These are phyloP conservation scores for Ptilonorhynchus violaceus DNA, from an alignment of 2,113 vertebrate genomes.

Conservation along the genomic window DNA sequence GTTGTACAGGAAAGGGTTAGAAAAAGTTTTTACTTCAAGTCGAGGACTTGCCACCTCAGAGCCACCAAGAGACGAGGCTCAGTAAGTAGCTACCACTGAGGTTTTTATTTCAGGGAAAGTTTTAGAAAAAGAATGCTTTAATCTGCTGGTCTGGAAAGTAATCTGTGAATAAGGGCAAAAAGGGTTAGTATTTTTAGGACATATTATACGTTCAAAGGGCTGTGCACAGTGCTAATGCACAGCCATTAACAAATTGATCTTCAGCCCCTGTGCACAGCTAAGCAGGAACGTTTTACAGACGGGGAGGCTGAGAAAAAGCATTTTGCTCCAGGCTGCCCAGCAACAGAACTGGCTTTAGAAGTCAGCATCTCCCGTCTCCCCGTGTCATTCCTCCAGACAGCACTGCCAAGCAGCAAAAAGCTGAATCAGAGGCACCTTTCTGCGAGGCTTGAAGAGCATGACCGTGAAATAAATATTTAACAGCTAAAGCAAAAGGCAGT, in stretches of 20 bases:
- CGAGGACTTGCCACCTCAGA: not conserved
- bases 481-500: constrained; percentile 18
- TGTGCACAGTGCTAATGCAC: not conserved
- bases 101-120: not conserved
- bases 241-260: constrained; percentile 51
- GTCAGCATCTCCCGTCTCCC: not conserved
- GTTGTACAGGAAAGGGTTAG: not conserved
- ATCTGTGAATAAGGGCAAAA: constrained; percentile 1
- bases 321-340: not conserved
- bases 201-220: not conserved
- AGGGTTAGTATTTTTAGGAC: constrained; percentile 34
- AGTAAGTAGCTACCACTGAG: not conserved
- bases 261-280: not conserved
- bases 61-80: not conserved
- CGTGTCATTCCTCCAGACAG: constrained; percentile 3
- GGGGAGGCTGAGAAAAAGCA: not conserved
- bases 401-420: not conserved
- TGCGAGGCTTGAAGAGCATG: not conserved
- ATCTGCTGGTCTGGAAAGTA: not conserved
- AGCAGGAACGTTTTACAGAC: not conserved
- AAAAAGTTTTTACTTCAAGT: not conserved
- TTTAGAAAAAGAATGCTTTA: not conserved
- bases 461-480: not conserved
- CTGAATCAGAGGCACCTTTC: not conserved
- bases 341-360: not conserved